Base-by-base conservation (phyloP, 2,888 invertebrate species). In the Luperina testacea region DNA sequence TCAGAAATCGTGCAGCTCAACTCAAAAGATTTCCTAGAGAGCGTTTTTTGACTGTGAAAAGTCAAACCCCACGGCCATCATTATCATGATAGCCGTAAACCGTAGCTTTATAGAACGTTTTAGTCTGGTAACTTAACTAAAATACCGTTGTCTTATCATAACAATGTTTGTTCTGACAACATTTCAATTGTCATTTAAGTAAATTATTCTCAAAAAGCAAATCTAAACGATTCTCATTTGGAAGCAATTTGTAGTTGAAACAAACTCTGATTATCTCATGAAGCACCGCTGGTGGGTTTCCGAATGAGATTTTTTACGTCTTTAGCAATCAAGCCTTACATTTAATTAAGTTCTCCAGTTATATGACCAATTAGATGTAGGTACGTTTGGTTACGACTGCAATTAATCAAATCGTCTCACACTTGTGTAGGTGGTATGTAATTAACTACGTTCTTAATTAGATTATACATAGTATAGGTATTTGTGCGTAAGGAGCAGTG, bases 331-430 rank as follows among this genome's bases (percentile, higher is more conserved):
- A 85, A 82, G 42, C 64, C 45, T 68, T 67, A 77, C 53, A 77
- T 73, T 72, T 67, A 63, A 57, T 84, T 71, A 57, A 75, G n/a
- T 75, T n/a, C 64, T 83, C 73, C 68, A 76, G 69, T 81, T 77
- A 76, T 81, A 73, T 73, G n/a, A 64, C 42, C 72, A 78, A 74
- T 75, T 76, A 75, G 3, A 61, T 61, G 17, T 42, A 73, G 24
- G 24, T 24, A 13, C 42, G 42, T 38, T 65, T 72, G 57, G 63
- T 81, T 71, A 75, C 65, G 70, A 53, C 51, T 48, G 42, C 15
- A 74, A 63, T 75, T 74, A 74, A 76, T 72, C 17, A 65, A 69
- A 75, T 69, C n/a, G 32, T 17, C 17, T 38, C 51, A 17, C 61
- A 83, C 64, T 71, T 65, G 57, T 45, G 68, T 38, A 32, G 32